phyloP scores from a whole-genome alignment of 1,140 invertebrate genomes.

The Drosophila azteca region DNA sequence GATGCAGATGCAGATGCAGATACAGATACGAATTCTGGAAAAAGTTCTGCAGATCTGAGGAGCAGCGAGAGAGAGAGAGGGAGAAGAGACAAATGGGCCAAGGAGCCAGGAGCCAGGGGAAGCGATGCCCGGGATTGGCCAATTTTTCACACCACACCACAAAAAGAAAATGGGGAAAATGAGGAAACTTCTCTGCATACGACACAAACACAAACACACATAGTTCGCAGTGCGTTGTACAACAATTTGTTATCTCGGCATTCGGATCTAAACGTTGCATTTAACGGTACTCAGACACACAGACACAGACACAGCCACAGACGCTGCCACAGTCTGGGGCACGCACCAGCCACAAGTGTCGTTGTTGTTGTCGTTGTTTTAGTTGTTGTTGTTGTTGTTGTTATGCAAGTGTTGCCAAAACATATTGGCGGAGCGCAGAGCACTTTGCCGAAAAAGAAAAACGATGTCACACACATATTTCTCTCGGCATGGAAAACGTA shows the following conservation, averaged over 20 bases:
- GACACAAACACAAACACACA: constrained; percentile 1
- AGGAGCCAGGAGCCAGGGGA: not conserved
- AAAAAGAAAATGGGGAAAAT: constrained; percentile 44
- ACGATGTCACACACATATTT: constrained; percentile 26
- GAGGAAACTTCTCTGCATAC: constrained; percentile 27
- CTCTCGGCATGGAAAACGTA: constrained; percentile 22
- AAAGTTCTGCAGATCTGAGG: not conserved
- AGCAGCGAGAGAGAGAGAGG: constrained; percentile 8
- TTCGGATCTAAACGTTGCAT: constrained; percentile 75
- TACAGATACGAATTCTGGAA: constrained; percentile 20
- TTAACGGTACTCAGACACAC: constrained; percentile 61
- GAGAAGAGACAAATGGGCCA: not conserved
- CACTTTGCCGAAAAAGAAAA: constrained; percentile 60
- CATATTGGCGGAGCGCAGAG: constrained; percentile 53
- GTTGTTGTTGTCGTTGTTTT: constrained; percentile 5
- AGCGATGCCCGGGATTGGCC: constrained; percentile 47
- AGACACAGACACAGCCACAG: not conserved
- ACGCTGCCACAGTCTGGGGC: constrained; percentile 32
- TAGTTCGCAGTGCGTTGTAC: constrained; percentile 52
- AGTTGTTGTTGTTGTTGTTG: constrained; percentile 26
- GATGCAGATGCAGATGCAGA: constrained; percentile 31
- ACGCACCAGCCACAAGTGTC: constrained; percentile 50
- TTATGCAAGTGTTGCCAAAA: constrained; percentile 69
- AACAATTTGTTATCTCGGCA: constrained; percentile 74
- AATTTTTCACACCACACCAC: constrained; percentile 52